phyloP scores from a whole-genome alignment of 2,888 invertebrate genomes.

The Pandemis cinnamomeana region DNA sequence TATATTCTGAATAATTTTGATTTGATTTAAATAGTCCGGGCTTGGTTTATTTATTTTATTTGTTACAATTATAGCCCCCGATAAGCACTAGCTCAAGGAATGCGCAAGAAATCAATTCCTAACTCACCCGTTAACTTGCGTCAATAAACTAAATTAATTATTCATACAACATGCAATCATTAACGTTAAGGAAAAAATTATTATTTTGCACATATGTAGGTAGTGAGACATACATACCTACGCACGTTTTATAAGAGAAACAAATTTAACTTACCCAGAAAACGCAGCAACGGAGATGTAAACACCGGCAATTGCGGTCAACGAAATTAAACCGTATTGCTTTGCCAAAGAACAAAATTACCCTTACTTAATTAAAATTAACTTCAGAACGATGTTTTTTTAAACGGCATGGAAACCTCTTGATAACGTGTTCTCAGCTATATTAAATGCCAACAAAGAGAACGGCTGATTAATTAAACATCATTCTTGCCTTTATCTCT shows the following conservation, averaged over 20 bases:
- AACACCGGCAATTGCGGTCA: slow-evolving; percentile 14
- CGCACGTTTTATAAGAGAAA: not conserved
- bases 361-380: too few species aligned
- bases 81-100: not conserved
- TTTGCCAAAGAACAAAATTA: not conserved
- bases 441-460: slow-evolving; percentile 18
- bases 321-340: slow-evolving; percentile 4
- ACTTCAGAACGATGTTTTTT: not conserved
- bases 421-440: not conserved
- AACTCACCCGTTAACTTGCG: not conserved
- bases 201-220: not conserved
- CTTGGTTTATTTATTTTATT: not conserved
- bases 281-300: not conserved
- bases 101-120: not conserved
- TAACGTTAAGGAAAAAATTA: not conserved
- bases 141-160: slow-evolving; percentile 12
- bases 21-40: not conserved
- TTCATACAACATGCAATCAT: slow-evolving; percentile 9
- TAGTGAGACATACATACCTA: not conserved
- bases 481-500: slow-evolving; percentile 28
- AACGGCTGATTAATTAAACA: slow-evolving; percentile 16
- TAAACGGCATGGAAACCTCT: not conserved
- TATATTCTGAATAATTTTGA: not conserved
- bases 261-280: not conserved
- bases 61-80: too few species aligned